Evolutionary conservation across 2,888 invertebrate species (phyloP), one percentile per base, ranked within the genome.

Genomic region (Drosophila formosana): DNA sequence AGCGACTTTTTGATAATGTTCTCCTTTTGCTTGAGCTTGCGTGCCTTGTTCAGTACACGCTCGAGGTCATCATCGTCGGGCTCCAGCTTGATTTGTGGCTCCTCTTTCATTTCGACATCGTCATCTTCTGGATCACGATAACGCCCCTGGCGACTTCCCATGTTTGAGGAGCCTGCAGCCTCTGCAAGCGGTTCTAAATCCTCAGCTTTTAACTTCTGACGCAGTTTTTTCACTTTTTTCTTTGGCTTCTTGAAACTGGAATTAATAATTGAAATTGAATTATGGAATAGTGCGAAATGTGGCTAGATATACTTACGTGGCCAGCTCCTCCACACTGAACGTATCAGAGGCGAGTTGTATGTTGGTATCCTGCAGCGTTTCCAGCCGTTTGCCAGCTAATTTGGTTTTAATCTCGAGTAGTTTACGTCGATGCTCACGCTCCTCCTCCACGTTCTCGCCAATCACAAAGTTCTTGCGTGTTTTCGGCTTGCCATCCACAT

Each of bases 321-420:
- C 94, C 71, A 98, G 93, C 93, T 99, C 99, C 72, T 96, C 95
- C 77, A 95, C 95, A 64, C 96, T 96, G 90, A 96, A 96, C 92
- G 98, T 99, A 92, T 99, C 99, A 8, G 96, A 95, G 1, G 98
- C 98, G 18, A 97, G 78, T 78, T 94, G 94, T 34, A 95, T 94
- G 81, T 94, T 94, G 11, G 95, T 94, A 80, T 95, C 92, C 64
- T 93, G 94, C 68, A 99, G 93, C 3, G 95, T 95, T 93, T 98
- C 98, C 76, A 97, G 91, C 13, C 94, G 95, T 91, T 95, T 95
- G 63, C 92, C 89, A 74, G 95, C 94, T 57, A 96, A 91, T 86
- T 95, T 95, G 30, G 94, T 93, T 89, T 94, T 94, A 7, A 95
- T 93, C 90, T 92, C 92, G 3, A 92, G 58, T 4, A 92, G 32